Base-by-base conservation (phyloP, 2,888 invertebrate species). In the Parthenolecanium corni region DNA sequence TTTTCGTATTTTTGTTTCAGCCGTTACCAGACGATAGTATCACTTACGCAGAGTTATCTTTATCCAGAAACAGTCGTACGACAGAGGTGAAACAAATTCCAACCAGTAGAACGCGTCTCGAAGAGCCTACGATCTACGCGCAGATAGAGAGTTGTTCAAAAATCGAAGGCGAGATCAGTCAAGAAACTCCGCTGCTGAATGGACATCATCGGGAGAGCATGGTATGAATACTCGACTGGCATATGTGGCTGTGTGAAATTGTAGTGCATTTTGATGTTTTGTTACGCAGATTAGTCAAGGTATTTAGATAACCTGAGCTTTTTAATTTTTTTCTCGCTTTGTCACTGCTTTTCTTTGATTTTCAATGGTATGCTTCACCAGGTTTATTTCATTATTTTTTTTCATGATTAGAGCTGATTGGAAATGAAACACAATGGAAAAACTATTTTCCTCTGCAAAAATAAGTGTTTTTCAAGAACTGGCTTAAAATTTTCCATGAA, bases 11-110 rank as follows among this genome's bases (percentile, higher is more conserved):
- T 3, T 23, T 23, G 23, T 52, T 51, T 12, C 58, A 42, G 40
- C 58, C 56, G 47, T 70, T 71, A 57, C 73, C 77, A 76, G 74
- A 72, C 67, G 76, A 77, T 66, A 79, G 79, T 72, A 76, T 79
- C 70, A 79, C 78, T 52, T 79, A 79, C 72, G 79, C 79, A 64
- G 79, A 79, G 72, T 72, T 79, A 67, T 76, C 78, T 68, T 71
- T 78, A 49, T 71, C 73, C 52, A 71, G 72, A 64, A 49, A 62
- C 40, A 40, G 21, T 24, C 56, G 44, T 23, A n/a, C 23, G 49
- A 49, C 31, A 16, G 40, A 20, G 47, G 25, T 25, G 36, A 40
- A 23, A n/a, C 53, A 21, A 11, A 14, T 14, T 49, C 49, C 20
- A 23, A n/a, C 16, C 6, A 16, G 14, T 20, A 25, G 58, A 36